These are phyloP conservation scores for Willowsia nigromaculata DNA, from an alignment of 2,888 invertebrate species.

Conservation along the genomic window DNA sequence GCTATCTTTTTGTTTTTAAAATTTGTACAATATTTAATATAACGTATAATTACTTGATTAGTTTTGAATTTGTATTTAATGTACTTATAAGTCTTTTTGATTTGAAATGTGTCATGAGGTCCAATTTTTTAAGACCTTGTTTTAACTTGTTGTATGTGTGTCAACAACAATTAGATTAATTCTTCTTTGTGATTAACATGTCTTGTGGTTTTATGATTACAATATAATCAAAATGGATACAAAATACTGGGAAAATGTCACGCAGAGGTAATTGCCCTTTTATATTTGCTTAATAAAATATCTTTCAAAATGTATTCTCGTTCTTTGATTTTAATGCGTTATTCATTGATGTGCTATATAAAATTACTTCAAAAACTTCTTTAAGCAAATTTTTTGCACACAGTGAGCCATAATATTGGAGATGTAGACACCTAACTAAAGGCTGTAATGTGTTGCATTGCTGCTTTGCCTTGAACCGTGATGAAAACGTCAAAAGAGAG, in stretches of 20 bases:
- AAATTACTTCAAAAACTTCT: neutral
- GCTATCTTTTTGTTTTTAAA: too few relatives aligned
- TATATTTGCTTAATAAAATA: too few relatives aligned
- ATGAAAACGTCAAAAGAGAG: neutral
- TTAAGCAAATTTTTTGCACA: conserved; percentile 4
- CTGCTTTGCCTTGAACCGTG: conserved; percentile 19
- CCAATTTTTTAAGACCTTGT: too few relatives aligned
- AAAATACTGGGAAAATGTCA: conserved; percentile 16
- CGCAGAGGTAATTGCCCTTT: conserved; percentile 25
- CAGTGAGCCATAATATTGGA: conserved; percentile 10
- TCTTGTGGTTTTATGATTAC: neutral
- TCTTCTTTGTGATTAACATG: too few relatives aligned
- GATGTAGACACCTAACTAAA: neutral
- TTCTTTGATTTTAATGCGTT: neutral
- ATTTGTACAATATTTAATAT: too few relatives aligned
- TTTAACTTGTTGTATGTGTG: too few relatives aligned
- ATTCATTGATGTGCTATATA: neutral
- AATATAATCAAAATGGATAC: neutral
- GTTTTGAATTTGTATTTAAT: too few relatives aligned
- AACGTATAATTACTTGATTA: too few relatives aligned
- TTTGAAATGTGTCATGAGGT: too few relatives aligned
- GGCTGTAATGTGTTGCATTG: neutral
- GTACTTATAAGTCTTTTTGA: too few relatives aligned
- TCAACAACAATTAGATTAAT: too few relatives aligned
- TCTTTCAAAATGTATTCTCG: too few relatives aligned